Base-by-base conservation (phyloP, 2,888 invertebrate genomes). In the Imbricaverruca yamaguchii region DNA sequence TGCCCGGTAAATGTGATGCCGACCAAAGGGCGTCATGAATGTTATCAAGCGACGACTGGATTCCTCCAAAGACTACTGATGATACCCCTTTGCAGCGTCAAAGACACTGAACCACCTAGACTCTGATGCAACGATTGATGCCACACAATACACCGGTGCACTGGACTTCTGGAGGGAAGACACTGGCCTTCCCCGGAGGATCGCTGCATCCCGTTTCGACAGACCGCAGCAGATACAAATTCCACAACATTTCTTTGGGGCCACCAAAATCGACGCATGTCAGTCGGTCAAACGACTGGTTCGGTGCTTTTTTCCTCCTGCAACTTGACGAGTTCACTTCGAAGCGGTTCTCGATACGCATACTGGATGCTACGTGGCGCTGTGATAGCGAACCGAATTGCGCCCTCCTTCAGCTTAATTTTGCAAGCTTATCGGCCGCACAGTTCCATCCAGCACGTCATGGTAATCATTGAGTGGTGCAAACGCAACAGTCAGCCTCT, bases 231-330 rank as follows among this genome's bases (percentile, higher is more conserved):
- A 82, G 12, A 82, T 53, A 23, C 82, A 55, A 15, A 82, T 61
- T 21, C 25, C 81, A 13, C 81, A 81, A 18, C 63, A 25, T 39
- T 74, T 77, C 69, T 82, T 82, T 1, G 78, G 63, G 9, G 74
- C 79, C 6, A 82, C n/a, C 57, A 82, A 80, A 18, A 82, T 82
- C 12, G 81, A 80, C 23, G 81, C 81, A 55, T 80, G 80, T 67
- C 78, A 13, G 82, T 81, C 15, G 82, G 80, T n/a, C 63, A 77
- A 4, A 57, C 65, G 25, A 80, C 81, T 9, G 81, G 81, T 7
- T 23, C 61, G 59, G 80, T 80, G 12, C 80, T 65, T 10, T 23
- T 21, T 10, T 65, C 23, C n/a, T 10, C n/a, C 65, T 65, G 21
- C 65, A 65, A n/a, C 23, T 21, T 65, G 21, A 15, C 21, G 10